Conservation (phyloP, 2,797 vertebrate genomes). For the Mormyrops attenuatus region DNA sequence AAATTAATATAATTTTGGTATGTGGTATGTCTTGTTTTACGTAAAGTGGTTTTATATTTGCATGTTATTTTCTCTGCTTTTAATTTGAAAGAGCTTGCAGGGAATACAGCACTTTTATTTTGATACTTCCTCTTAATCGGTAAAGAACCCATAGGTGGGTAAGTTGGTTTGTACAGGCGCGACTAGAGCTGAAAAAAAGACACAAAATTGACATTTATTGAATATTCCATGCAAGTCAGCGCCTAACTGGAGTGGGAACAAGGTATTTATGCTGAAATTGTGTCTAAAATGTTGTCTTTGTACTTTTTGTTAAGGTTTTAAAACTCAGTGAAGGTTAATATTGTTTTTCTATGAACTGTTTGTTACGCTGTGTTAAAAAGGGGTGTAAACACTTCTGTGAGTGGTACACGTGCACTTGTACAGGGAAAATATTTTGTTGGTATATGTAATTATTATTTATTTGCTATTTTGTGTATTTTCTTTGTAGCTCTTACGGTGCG, state of each 20-base stretch:
- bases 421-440: neutral
- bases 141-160: neutral
- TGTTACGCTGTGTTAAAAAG: neutral
- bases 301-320: neutral
- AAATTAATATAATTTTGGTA: neutral
- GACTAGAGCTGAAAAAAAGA: neutral
- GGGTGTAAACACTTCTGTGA: neutral
- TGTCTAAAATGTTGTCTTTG: neutral
- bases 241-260: neutral
- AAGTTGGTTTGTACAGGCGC: neutral
- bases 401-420: neutral
- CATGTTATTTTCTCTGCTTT: neutral
- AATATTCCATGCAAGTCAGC: neutral
- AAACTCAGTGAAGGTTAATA: neutral
- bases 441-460: neutral
- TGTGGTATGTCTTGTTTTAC: neutral
- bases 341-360: neutral
- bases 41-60: neutral
- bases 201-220: neutral
- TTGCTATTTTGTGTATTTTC: neutral
- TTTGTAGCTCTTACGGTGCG: neutral
- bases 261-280: neutral
- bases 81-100: neutral
- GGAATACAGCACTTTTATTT: neutral
- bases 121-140: neutral